A percentile compares a stretch with the other conserved stretches of the same genome.
These are phyloP conservation scores for Furnarius figulus DNA, from an alignment of 2,113 vertebrate genomes.

Conservation along the genomic window DNA sequence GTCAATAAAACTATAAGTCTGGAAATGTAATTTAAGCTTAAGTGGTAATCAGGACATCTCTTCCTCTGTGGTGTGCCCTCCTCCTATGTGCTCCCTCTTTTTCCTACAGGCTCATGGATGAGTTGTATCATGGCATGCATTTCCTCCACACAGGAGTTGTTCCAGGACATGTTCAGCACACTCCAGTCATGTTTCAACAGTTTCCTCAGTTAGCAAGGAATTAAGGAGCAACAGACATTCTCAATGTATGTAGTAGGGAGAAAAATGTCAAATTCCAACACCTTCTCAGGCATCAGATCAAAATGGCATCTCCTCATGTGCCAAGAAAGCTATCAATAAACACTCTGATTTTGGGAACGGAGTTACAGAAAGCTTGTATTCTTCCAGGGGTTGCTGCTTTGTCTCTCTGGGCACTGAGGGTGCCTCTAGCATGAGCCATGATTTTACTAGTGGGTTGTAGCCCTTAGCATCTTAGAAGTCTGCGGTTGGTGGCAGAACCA, in stretches of 20 bases:
- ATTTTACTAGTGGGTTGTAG: background rate
- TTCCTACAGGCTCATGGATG: background rate
- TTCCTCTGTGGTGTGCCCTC: background rate
- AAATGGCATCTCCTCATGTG: background rate
- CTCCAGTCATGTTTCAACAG: background rate
- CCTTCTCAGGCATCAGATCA: background rate
- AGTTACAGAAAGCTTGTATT: background rate
- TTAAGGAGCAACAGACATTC: background rate
- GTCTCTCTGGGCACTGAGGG: background rate
- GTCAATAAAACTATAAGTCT: background rate
- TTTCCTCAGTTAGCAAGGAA: background rate
- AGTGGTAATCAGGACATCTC: background rate
- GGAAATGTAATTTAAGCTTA: background rate
- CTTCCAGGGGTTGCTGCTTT: background rate
- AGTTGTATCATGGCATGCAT: background rate
- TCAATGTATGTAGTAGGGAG: background rate
- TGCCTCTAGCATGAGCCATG: background rate
- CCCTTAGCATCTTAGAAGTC: background rate
- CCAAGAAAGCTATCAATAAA: background rate
- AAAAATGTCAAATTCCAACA: background rate
- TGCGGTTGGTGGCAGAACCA: accelerated
- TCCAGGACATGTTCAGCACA: background rate
- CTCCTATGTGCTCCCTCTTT: background rate
- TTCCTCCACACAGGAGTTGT: background rate
- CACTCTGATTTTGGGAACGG: background rate